Evolutionary conservation across 2,888 invertebrate species (phyloP).

Genomic region (Ferdinandea cuprea): DNA sequence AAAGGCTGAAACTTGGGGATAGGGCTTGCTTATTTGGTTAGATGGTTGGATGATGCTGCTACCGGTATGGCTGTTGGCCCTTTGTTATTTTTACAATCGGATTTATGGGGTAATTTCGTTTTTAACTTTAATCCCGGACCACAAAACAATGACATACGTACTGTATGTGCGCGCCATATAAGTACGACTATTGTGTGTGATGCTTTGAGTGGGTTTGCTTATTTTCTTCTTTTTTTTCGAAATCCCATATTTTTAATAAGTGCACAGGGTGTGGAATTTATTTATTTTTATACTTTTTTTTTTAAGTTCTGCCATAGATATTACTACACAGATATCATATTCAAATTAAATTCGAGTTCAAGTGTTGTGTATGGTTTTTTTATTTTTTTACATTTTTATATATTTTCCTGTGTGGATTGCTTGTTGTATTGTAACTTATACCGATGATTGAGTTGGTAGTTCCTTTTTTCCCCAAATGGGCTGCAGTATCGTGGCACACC

Average conservation of each 20-base stretch:
- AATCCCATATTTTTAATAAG: conserved; percentile 31
- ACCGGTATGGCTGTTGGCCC: conserved; percentile 49
- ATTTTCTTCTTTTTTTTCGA: conserved; percentile 7
- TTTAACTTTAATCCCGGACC: conserved; percentile 68
- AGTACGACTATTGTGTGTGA: conserved; percentile 12
- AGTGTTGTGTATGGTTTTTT: too few relatives aligned
- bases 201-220: conserved; percentile 1
- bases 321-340: too few relatives aligned
- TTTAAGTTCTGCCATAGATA: too few relatives aligned
- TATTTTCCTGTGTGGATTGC: too few relatives aligned
- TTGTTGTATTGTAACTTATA: too few relatives aligned
- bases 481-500: too few relatives aligned
- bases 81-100: conserved; percentile 73
- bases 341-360: too few relatives aligned
- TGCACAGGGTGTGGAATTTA: conserved; percentile 8
- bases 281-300: conserved; percentile 13
- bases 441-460: too few relatives aligned
- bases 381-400: too few relatives aligned
- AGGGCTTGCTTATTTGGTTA: conserved; percentile 67
- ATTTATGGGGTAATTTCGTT: conserved; percentile 74
- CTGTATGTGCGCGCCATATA: not conserved
- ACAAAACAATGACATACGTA: conserved; percentile 69
- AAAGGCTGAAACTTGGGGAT: conserved; percentile 3
- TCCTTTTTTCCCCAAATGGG: too few relatives aligned
- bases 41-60: conserved; percentile 57